These are phyloP conservation scores for Poicephalus gulielmi DNA, from an alignment of 2,113 vertebrate species.

Conservation along the genomic window DNA sequence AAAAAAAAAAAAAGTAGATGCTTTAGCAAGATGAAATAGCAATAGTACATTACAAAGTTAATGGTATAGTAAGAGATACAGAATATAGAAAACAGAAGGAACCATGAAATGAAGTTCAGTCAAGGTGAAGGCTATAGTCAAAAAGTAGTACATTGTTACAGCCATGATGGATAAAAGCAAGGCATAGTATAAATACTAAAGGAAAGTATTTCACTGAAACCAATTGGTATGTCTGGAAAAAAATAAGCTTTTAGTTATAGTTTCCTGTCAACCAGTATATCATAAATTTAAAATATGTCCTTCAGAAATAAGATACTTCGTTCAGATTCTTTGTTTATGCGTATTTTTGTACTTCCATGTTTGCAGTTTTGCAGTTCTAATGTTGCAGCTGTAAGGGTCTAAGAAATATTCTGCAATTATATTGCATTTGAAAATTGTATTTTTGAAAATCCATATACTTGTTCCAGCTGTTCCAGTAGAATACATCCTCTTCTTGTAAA, in stretches of 20 bases:
- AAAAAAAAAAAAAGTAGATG: not conserved
- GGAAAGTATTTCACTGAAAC: not conserved
- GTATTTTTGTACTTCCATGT: not conserved
- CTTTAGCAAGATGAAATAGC: not conserved
- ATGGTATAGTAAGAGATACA: not conserved
- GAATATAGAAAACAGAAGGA: not conserved
- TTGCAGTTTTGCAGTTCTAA: not conserved
- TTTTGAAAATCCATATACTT: not conserved
- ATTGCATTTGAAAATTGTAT: not conserved
- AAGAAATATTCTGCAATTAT: not conserved
- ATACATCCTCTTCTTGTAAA: not conserved
- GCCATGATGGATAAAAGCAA: not conserved
- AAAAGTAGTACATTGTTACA: not conserved
- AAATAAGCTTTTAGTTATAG: not conserved
- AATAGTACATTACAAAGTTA: not conserved
- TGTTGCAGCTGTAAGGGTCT: not conserved
- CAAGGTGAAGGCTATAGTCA: not conserved
- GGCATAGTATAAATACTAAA: not conserved
- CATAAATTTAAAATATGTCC: not conserved
- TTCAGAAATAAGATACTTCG: not conserved
- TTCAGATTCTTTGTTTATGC: not conserved
- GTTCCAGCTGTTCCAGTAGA: not conserved
- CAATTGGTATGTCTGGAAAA: not conserved
- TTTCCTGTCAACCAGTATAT: not conserved
- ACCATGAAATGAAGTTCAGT: not conserved